Conservation (phyloP, 1,140 invertebrate species). For the Bombus superbus region DNA sequence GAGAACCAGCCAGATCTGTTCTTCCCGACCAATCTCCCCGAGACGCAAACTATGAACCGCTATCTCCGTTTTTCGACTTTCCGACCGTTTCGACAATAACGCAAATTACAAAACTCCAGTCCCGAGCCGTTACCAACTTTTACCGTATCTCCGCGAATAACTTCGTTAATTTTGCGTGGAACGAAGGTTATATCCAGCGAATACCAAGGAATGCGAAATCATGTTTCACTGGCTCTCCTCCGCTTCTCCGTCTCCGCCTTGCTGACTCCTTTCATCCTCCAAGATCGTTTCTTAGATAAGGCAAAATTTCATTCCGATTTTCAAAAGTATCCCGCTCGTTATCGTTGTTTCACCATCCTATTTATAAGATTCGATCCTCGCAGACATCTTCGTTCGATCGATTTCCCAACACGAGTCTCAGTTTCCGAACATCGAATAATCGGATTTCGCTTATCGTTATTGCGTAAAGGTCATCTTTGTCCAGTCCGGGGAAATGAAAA, state of each 20-base stretch:
- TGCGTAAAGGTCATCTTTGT: too few relatives aligned
- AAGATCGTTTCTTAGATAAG: conserved; percentile 9
- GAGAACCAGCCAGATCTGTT: neutral
- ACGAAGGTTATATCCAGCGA: conserved; percentile 5
- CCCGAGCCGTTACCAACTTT: conserved; percentile 38
- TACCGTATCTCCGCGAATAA: conserved; percentile 44
- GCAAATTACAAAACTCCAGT: conserved; percentile 47
- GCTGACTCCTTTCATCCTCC: neutral
- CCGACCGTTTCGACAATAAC: conserved; percentile 44
- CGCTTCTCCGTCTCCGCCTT: neutral
- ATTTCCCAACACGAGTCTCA: neutral
- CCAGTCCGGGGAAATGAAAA: neutral
- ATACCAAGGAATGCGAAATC: conserved; percentile 21
- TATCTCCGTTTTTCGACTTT: conserved; percentile 23
- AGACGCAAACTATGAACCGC: neutral
- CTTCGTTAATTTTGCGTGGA: conserved; percentile 51
- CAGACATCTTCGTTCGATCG: neutral
- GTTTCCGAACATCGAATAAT: neutral
- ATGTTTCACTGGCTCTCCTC: neutral
- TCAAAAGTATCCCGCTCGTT: conserved; percentile 16
- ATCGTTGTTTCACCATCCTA: neutral
- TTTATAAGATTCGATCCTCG: conserved; percentile 1
- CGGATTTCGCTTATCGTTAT: neutral
- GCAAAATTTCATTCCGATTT: conserved; percentile 47
- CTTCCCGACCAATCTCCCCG: neutral